Percentiles rank a stretch among this genome's conserved stretches.
These are phyloP conservation scores for Thalassoma bifasciatum DNA, from an alignment of 2,113 vertebrate genomes.

Conservation along the genomic window DNA sequence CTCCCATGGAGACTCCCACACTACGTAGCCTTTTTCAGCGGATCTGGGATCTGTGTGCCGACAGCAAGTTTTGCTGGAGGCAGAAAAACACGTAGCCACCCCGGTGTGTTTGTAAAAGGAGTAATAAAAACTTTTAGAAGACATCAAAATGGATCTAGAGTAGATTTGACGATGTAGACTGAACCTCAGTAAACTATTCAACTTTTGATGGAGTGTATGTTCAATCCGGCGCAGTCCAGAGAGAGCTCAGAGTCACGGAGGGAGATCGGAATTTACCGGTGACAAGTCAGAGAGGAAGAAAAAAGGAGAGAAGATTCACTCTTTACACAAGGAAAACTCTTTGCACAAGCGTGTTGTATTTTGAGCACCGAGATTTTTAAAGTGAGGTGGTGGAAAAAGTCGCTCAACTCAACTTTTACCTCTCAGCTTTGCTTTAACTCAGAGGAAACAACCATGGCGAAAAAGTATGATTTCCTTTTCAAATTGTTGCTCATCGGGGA, in stretches of 20 bases:
- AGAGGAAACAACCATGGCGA: conserved; percentile 82
- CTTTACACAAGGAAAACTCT: conserved; percentile 1
- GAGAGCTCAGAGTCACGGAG: conserved; percentile 46
- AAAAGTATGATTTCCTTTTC: conserved; percentile 95
- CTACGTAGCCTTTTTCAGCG: conserved; percentile 41
- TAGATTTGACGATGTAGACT: background rate
- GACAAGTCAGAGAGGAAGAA: conserved; percentile 46
- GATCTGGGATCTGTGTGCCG: conserved; percentile 57
- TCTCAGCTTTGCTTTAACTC: background rate
- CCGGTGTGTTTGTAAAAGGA: conserved; percentile 41
- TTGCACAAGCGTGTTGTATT: background rate
- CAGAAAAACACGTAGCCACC: conserved; percentile 51
- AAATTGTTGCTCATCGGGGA: conserved; percentile 94
- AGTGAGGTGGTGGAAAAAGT: conserved; percentile 11
- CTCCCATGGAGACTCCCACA: conserved; percentile 63
- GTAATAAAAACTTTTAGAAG: background rate
- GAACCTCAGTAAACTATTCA: conserved; percentile 1
- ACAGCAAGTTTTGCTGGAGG: conserved; percentile 48
- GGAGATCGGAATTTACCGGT: conserved; percentile 77
- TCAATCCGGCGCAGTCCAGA: conserved; percentile 30
- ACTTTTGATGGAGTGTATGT: conserved; percentile 58
- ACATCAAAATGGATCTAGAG: background rate
- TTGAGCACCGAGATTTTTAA: background rate
- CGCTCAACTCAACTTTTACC: background rate
- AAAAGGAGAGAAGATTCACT: conserved; percentile 30